Conservation (phyloP, 2,888 invertebrate genomes). For the Nephrotoma flavescens region DNA sequence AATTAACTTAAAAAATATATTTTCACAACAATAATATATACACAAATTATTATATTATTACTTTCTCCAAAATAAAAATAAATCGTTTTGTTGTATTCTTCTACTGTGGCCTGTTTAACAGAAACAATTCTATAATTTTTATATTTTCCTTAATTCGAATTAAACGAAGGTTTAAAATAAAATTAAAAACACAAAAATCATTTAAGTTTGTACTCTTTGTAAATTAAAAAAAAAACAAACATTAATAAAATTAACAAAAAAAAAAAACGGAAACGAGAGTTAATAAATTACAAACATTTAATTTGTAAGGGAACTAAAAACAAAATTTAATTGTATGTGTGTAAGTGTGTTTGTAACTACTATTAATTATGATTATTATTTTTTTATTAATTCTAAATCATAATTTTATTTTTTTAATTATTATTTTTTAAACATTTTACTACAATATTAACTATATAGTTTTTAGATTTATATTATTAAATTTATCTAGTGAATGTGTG, state of each 20-base stretch:
- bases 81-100: not conserved
- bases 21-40: not conserved
- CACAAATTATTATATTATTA: not conserved
- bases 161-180: not conserved
- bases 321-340: not conserved
- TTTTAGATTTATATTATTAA: not conserved
- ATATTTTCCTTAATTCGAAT: not conserved
- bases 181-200: not conserved
- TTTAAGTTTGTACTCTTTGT: not conserved
- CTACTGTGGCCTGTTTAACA: not conserved
- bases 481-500: not conserved
- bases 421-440: not conserved
- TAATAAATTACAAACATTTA: not conserved
- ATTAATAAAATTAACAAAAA: not conserved
- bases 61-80: not conserved
- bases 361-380: not conserved
- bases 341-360: not conserved
- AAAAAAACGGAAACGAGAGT: not conserved
- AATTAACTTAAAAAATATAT: not conserved
- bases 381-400: not conserved
- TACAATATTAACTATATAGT: not conserved
- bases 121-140: not conserved
- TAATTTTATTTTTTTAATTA: not conserved
- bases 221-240: not conserved
- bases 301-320: not conserved